These are phyloP conservation scores for Auanema freiburgensis DNA, from an alignment of 2,888 invertebrate genomes.

Conservation along the genomic window DNA sequence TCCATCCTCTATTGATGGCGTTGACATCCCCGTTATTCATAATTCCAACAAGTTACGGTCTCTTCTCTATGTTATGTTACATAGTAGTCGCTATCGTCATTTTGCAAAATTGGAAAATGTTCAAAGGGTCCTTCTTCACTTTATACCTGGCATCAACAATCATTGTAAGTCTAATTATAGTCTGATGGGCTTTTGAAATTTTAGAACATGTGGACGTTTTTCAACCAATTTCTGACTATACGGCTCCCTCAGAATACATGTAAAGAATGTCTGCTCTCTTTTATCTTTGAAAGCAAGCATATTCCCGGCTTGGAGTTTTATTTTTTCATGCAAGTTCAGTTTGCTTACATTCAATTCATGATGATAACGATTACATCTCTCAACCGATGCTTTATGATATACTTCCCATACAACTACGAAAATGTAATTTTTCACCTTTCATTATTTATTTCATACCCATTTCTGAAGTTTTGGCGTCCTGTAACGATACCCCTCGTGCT, in stretches of 20 bases:
- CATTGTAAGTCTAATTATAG: background rate
- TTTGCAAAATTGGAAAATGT: background rate
- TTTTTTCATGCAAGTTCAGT: background rate
- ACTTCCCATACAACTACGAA: background rate
- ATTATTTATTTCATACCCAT: too few species aligned
- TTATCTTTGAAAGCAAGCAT: background rate
- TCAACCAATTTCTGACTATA: background rate
- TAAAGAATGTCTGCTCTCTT: background rate
- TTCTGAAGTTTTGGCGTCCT: too few species aligned
- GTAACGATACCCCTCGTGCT: too few species aligned
- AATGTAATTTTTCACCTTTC: too few species aligned
- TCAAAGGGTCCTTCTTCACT: conserved; percentile 2
- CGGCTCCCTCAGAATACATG: background rate
- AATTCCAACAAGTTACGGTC: conserved; percentile 1
- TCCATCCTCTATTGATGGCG: background rate
- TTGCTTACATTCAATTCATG: background rate
- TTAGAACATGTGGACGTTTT: background rate
- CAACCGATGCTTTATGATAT: background rate
- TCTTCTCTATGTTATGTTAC: background rate
- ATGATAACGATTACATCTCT: background rate
- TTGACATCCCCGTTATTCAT: background rate
- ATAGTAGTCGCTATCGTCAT: background rate
- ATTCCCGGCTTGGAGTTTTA: background rate
- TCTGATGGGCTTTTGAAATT: background rate
- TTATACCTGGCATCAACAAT: background rate